Evolutionary conservation across 2,797 vertebrate species (phyloP), one percentile per base, ranked within the genome.

Genomic region (Neoniphon sammara): DNA sequence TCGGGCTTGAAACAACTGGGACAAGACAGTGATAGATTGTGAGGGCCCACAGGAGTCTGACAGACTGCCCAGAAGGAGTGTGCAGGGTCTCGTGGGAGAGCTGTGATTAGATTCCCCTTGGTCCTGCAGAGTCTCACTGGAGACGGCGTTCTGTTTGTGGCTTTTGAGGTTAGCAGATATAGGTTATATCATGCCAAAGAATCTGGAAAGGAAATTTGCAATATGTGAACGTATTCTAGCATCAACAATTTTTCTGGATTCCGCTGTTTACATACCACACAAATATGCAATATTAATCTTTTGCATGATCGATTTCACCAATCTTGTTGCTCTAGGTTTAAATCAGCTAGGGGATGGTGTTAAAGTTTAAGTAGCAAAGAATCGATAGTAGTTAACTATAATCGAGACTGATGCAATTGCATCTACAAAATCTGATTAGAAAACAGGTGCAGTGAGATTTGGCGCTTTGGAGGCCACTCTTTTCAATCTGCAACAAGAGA

Each of bases 11-110:
- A 50, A 25, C 11, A 27, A 66, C 31, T 12, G 39, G 6, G 4
- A 66, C 2, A 70, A 59, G 81, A 73, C 87, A 76, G 56, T 88
- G 88, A 91, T 84, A 75, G 78, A 89, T 80, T 79, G 80, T 60
- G 59, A 67, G 36, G 71, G 23, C 56, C 75, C 76, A 14, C 36
- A 70, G 60, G 68, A 78, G 73, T 39, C 65, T 46, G 68, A 74
- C 76, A 23, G 62, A 60, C 50, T 53, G 42, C 54, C 75, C 80
- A 39, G 20, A 14, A 67, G 47, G 85, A 82, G 59, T 14, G 46
- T 55, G 72, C 39, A 20, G 53, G 6, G 25, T 89, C 83, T 87
- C 86, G 46, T 3, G 75, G 80, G 90, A 85, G 6, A 2, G 27
- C 15, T 42, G 70, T 77, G 80, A 87, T 86, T 88, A 76, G 80